These are phyloP conservation scores for Pseudocheirus occidentalis DNA, from an alignment of 2,797 vertebrate species.

Conservation along the genomic window DNA sequence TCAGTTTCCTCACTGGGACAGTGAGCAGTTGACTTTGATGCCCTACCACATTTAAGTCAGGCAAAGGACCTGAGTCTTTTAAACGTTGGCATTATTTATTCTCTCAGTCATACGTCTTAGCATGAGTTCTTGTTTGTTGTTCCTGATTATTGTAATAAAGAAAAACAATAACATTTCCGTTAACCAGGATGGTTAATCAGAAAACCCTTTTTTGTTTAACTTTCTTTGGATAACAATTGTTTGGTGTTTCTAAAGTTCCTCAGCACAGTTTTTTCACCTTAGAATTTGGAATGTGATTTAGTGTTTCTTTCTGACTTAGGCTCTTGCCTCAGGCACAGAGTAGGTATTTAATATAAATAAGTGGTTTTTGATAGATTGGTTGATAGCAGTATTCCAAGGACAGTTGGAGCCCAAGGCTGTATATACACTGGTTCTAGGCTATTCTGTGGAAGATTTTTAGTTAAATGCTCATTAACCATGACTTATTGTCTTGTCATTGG, in stretches of 20 bases:
- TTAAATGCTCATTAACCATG: neutral
- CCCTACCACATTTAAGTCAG: neutral
- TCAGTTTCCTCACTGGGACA: neutral
- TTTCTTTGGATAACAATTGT: neutral
- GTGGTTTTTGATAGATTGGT: neutral
- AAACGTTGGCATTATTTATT: neutral
- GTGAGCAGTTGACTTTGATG: neutral
- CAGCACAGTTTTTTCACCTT: neutral
- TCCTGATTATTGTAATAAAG: neutral
- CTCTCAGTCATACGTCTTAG: neutral
- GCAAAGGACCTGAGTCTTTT: neutral
- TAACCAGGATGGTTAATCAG: neutral
- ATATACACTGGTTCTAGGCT: neutral
- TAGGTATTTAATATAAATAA: neutral
- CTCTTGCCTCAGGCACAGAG: neutral
- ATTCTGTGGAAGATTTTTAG: neutral
- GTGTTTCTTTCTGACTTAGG: neutral
- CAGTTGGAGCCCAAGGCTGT: neutral
- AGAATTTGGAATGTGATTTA: neutral
- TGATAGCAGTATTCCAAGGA: neutral
- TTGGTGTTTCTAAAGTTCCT: neutral
- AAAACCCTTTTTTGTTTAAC: conserved; percentile 19
- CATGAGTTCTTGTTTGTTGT: neutral
- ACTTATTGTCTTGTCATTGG: neutral
- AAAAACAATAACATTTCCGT: neutral